phyloP scores from a whole-genome alignment of 2,888 invertebrate genomes.

The Eilema caniola region DNA sequence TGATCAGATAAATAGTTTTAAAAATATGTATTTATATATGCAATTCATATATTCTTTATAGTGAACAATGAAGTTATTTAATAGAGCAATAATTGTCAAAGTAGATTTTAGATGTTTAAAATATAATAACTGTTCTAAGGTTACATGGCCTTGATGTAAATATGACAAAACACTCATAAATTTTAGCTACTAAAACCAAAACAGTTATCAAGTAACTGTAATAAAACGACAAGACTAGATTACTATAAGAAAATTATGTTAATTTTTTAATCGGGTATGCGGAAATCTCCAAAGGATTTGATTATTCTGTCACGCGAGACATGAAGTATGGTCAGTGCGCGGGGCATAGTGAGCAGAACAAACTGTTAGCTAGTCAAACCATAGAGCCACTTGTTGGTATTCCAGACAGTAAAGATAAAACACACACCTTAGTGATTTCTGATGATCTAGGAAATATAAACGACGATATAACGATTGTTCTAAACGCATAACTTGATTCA shows the following conservation, averaged over 20 bases:
- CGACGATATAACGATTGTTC: conserved; percentile 11
- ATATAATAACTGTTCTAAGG: conserved; percentile 40
- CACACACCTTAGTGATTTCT: conserved; percentile 28
- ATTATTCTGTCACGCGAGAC: conserved; percentile 50
- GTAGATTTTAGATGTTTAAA: conserved; percentile 10
- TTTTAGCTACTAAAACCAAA: conserved; percentile 45
- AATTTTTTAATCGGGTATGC: conserved; percentile 48
- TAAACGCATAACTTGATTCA: background rate
- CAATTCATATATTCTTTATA: conserved; percentile 8
- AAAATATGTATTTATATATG: background rate
- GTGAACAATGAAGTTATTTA: conserved; percentile 24
- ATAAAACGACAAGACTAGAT: conserved; percentile 49
- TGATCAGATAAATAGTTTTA: background rate
- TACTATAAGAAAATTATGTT: conserved; percentile 56
- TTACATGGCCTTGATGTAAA: conserved; percentile 34
- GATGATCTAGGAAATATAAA: conserved; percentile 40
- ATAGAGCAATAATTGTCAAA: conserved; percentile 39
- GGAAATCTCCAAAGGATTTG: conserved; percentile 49
- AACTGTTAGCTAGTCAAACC: conserved; percentile 78
- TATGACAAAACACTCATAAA: conserved; percentile 52
- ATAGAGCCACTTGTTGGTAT: conserved; percentile 33
- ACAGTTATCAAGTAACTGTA: conserved; percentile 62
- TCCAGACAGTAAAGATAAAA: conserved; percentile 25
- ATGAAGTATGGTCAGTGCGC: conserved; percentile 44
- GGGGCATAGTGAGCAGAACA: conserved; percentile 53